Conservation (phyloP, 2,797 vertebrate species). For the Pterois miles region DNA sequence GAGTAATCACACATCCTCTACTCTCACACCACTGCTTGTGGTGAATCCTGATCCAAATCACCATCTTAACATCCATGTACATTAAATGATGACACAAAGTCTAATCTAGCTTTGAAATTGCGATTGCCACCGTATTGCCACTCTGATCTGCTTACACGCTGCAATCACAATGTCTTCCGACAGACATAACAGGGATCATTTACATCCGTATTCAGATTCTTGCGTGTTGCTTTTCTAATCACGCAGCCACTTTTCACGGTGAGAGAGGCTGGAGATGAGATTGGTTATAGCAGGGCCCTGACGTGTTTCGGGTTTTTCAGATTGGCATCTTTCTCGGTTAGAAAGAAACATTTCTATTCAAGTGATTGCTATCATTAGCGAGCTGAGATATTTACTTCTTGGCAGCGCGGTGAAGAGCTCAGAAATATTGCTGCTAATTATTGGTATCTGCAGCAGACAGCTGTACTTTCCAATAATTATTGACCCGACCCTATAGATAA, state of each 20-base stretch:
- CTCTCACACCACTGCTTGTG: not conserved
- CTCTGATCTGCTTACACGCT: constrained; percentile 9
- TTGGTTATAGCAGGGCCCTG: not conserved
- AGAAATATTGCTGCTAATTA: constrained; percentile 48
- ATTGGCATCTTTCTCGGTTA: constrained; percentile 20
- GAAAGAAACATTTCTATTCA: constrained; percentile 27
- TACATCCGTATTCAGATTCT: constrained; percentile 17
- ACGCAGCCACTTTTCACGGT: constrained; percentile 3
- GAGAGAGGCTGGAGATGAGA: constrained; percentile 27
- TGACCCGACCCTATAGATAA: constrained; percentile 1
- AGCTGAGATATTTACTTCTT: constrained; percentile 48
- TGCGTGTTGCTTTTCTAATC: constrained; percentile 27
- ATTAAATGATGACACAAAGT: constrained; percentile 20
- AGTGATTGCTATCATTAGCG: constrained; percentile 46
- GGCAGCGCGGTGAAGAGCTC: constrained; percentile 22
- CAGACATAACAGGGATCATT: not conserved
- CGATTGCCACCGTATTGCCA: constrained; percentile 7
- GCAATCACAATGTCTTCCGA: constrained; percentile 5
- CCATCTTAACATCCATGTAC: not conserved
- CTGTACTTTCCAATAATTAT: constrained; percentile 47
- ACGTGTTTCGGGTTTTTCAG: constrained; percentile 44
- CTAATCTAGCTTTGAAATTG: constrained; percentile 26
- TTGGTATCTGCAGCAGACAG: constrained; percentile 45
- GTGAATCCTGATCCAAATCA: constrained; percentile 16
- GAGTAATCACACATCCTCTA: constrained; percentile 15